These are phyloP conservation scores for Trichomalopsis sarcophagae DNA, from an alignment of 1,140 invertebrate genomes.

Conservation along the genomic window DNA sequence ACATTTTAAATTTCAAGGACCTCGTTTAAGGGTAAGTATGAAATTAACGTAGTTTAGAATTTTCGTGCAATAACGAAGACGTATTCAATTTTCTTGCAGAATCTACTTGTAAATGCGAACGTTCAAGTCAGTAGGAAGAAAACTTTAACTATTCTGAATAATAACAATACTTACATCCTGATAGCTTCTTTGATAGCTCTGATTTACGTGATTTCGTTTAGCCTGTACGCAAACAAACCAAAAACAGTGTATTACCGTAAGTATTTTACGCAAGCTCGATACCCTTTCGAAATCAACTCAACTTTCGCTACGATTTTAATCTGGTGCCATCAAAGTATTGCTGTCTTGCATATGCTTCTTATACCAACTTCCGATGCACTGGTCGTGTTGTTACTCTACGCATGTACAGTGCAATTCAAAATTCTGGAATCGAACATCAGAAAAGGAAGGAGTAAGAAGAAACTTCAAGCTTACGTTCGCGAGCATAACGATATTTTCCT, in stretches of 20 bases:
- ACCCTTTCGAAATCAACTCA: slow-evolving; percentile 23
- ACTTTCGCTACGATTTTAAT: not conserved
- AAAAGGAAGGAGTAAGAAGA: not conserved
- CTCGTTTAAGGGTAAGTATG: slow-evolving; percentile 12
- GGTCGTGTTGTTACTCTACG: slow-evolving; percentile 10
- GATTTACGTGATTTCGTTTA: not conserved
- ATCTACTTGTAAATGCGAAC: not conserved
- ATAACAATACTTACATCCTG: not conserved
- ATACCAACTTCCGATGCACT: slow-evolving; percentile 23
- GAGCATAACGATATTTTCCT: slow-evolving; percentile 26
- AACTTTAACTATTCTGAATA: not conserved
- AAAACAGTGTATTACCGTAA: not conserved
- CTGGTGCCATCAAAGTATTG: slow-evolving; percentile 1
- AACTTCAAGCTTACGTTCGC: not conserved
- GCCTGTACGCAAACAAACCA: slow-evolving; percentile 7
- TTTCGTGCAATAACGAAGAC: not conserved
- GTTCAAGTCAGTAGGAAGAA: not conserved
- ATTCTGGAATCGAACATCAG: slow-evolving; percentile 18
- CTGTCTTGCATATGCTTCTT: not conserved
- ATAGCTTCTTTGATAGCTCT: not conserved
- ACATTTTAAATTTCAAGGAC: slow-evolving; percentile 21
- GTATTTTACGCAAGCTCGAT: not conserved
- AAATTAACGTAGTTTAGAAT: not conserved
- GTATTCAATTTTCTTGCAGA: not conserved
- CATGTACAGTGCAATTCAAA: not conserved